Base-by-base conservation (phyloP, 2,797 vertebrate genomes). In the Cetoscarus ocellatus region DNA sequence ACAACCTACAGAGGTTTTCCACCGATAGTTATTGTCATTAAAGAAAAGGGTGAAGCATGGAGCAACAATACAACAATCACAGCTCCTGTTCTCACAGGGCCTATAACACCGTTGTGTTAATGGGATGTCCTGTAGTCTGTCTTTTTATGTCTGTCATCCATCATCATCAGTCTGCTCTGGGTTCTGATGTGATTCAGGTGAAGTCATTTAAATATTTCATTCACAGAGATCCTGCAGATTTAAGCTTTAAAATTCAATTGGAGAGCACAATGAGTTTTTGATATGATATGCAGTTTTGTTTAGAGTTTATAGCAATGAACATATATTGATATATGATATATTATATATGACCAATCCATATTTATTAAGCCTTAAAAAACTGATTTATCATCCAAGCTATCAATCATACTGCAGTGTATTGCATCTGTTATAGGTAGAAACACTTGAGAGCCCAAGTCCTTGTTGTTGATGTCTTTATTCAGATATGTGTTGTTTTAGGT, bases 21-120 rank as follows among this genome's bases (percentile, higher is more conserved):
- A 73, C 55, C 42, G 81, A 82, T 90, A 86, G 92, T 90, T 87
- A 88, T 85, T 84, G 84, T 90, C 84, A 89, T 92, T 90, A 87
- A 80, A 85, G 80, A 53, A 84, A 79, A 78, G 61, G 54, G 65
- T 68, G 73, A 84, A 65, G 61, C 38, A 4, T n/a, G 3, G 19
- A 59, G 17, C 67, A 76, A 79, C 86, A 89, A 86, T 79, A 88
- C 80, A 66, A 63, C 86, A 90, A 93, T 92, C 83, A 90, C 77
- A 61, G 67, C 64, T 77, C 36, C 14, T 52, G 57, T 62, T 68
- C 57, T 69, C 45, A 50, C 53, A 27, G 13, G 70, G 45, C 61
- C 17, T 64, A 73, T 62, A 73, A 75, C 81, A 66, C 38, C 48
- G 47, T 34, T 18, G 19, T 61, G 52, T 77, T 77, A 79, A 88